A percentile compares a stretch with the other conserved stretches of the same genome.
These are phyloP conservation scores for Notothenia coriiceps DNA, from an alignment of 2,113 vertebrate species.

Conservation along the genomic window DNA sequence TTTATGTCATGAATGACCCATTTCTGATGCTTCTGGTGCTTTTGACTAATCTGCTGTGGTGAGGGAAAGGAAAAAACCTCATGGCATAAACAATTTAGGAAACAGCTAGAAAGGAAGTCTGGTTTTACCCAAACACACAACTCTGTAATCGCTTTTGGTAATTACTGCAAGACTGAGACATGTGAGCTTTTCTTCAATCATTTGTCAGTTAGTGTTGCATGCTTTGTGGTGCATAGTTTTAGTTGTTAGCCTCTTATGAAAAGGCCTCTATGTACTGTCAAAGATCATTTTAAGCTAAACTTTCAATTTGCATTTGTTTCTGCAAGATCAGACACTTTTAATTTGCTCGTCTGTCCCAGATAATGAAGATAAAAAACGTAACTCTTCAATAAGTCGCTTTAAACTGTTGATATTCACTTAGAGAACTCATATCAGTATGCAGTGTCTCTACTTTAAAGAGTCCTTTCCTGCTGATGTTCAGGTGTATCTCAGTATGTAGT, in stretches of 20 bases:
- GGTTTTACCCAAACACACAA: background rate
- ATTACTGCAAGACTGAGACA: slow-evolving; percentile 12
- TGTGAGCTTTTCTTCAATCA: background rate
- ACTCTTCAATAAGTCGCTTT: background rate
- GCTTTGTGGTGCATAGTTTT: background rate
- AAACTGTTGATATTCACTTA: background rate
- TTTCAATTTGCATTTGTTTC: no score
- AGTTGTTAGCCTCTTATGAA: background rate
- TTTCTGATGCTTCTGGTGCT: background rate
- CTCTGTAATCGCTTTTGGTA: slow-evolving; percentile 19
- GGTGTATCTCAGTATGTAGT: no score
- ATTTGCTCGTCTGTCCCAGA: background rate
- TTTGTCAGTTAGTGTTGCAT: background rate
- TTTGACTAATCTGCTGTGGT: background rate
- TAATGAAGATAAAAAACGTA: background rate
- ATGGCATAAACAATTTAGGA: background rate
- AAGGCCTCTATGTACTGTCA: background rate
- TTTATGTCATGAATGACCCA: no score
- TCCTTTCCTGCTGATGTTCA: no score
- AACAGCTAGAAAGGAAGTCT: slow-evolving; percentile 13
- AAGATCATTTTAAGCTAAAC: no score
- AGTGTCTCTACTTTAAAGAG: no score
- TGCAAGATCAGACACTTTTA: background rate
- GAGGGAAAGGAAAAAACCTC: background rate
- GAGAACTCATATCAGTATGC: no score